Conservation (phyloP, 2,113 vertebrate genomes). For the Mobula birostris region DNA sequence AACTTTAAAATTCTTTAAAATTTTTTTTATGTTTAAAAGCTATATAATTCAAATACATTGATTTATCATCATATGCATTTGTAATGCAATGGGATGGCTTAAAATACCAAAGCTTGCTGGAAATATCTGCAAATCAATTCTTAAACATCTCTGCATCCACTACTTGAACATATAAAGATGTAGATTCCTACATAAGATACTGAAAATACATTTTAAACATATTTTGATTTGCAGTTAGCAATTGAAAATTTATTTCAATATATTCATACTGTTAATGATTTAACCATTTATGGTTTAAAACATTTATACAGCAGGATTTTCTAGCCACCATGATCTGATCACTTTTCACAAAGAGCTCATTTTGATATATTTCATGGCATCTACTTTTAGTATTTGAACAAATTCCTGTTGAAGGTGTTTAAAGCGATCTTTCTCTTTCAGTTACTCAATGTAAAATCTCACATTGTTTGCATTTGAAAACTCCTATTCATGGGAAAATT, state of each 20-base stretch:
- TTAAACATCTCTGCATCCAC: constrained; percentile 4
- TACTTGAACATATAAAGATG: background rate
- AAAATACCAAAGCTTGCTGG: background rate
- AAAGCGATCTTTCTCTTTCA: background rate
- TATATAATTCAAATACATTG: background rate
- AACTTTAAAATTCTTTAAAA: background rate
- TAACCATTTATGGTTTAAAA: background rate
- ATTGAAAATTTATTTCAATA: too few species aligned
- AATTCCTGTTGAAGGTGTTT: background rate
- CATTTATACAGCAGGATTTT: background rate
- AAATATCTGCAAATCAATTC: background rate
- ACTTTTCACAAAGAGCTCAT: background rate
- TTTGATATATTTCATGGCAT: background rate
- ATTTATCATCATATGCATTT: background rate
- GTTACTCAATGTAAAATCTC: background rate
- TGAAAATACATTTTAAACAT: background rate
- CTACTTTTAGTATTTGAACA: background rate
- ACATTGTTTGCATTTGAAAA: background rate
- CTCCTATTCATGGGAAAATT: background rate
- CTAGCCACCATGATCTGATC: background rate
- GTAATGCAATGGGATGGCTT: background rate
- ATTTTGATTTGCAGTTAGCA: background rate
- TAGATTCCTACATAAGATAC: background rate
- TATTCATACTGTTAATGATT: too few species aligned
- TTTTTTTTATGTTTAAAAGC: background rate